phyloP scores from a whole-genome alignment of 2,888 invertebrate species.

The Ennomos fuscantarius region DNA sequence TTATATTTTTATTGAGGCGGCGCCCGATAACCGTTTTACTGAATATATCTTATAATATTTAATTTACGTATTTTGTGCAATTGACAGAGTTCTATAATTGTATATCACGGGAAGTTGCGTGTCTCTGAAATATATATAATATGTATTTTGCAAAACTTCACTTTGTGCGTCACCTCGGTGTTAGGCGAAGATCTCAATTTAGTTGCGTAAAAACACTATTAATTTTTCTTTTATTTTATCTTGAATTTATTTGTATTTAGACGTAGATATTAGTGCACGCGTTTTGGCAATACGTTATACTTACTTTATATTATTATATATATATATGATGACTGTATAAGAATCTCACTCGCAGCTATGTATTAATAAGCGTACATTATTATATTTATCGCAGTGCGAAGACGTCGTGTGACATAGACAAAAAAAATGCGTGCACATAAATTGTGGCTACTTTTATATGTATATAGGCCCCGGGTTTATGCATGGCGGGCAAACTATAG shows the following conservation, averaged over 20 bases:
- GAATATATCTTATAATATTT: constrained; percentile 4
- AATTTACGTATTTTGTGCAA: constrained; percentile 7
- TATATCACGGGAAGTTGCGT: not conserved
- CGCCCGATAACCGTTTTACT: constrained; percentile 7
- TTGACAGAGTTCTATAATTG: not conserved
- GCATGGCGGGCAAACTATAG: no score
- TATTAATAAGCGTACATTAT: constrained; percentile 50
- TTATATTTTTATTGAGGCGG: constrained; percentile 36
- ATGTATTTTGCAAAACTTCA: constrained; percentile 1
- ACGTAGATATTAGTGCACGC: constrained; percentile 74
- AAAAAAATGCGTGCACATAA: no score
- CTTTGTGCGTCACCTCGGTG: constrained; percentile 48
- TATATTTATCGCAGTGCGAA: constrained; percentile 27
- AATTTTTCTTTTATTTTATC: constrained; percentile 49
- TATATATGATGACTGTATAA: constrained; percentile 46
- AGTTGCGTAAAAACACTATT: constrained; percentile 57
- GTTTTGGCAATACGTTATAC: constrained; percentile 64
- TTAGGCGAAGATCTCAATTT: constrained; percentile 82
- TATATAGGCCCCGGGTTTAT: no score
- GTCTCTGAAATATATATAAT: constrained; percentile 5
- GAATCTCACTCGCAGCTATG: constrained; percentile 66
- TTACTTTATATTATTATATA: constrained; percentile 43
- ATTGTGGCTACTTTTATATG: no score
- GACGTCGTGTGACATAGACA: constrained; percentile 48
- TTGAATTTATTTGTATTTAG: constrained; percentile 62